Evolutionary conservation across 2,113 vertebrate genomes (phyloP).

Genomic region (Cervus canadensis): DNA sequence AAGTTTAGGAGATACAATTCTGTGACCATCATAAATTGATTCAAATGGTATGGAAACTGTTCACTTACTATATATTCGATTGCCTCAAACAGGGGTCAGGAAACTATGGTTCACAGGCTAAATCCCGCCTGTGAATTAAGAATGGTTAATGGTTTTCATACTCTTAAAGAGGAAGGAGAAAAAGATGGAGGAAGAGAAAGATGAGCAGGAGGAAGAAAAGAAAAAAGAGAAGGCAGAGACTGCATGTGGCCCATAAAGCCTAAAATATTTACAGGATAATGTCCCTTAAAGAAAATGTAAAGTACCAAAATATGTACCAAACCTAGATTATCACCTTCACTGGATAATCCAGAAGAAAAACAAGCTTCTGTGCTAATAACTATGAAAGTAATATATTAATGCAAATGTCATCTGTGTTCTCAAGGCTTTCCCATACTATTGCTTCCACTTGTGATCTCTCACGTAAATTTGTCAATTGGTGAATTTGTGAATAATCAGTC

Average conservation of each 20-base stretch:
- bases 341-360: background rate
- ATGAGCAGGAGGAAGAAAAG: background rate
- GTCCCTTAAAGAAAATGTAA: background rate
- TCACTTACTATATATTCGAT: background rate
- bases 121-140: background rate
- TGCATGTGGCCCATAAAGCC: background rate
- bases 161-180: background rate
- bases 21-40: background rate
- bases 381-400: background rate
- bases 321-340: background rate
- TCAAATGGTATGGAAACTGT: background rate
- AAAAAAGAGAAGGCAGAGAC: background rate
- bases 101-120: background rate
- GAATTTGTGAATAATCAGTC: background rate
- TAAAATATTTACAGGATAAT: background rate
- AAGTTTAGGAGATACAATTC: background rate
- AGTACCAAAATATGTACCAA: background rate
- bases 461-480: background rate
- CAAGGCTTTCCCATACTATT: background rate
- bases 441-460: background rate
- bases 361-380: background rate
- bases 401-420: background rate
- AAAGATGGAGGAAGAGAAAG: background rate
- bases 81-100: background rate
- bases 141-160: background rate